These are phyloP conservation scores for Pterobdella sp. DNA, from an alignment of 2,888 invertebrate genomes.

Conservation along the genomic window DNA sequence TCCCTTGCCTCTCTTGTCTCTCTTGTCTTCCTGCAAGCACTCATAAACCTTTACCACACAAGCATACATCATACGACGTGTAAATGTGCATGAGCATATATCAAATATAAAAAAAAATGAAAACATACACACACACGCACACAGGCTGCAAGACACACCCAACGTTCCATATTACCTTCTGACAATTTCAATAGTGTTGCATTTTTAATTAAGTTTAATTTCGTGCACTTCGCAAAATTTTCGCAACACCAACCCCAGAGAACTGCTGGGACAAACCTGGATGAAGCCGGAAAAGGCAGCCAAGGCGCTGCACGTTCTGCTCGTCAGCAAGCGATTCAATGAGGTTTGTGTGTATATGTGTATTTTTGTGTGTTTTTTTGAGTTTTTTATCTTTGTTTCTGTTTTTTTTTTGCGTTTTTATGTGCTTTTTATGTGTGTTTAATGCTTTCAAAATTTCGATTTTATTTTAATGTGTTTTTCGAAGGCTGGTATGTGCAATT, in stretches of 20 bases:
- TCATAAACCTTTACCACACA: background rate
- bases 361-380: background rate
- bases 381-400: background rate
- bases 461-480: background rate
- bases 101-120: background rate
- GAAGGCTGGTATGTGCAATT: background rate
- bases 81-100: background rate
- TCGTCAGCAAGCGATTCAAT: conserved; percentile 82
- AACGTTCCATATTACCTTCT: background rate
- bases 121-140: background rate
- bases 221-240: background rate
- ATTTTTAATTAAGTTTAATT: background rate
- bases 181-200: background rate
- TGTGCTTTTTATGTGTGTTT: background rate
- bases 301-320: conserved; percentile 63
- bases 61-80: background rate
- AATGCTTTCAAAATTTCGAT: too few relatives aligned
- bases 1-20: too few relatives aligned
- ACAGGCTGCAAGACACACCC: background rate
- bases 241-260: conserved; percentile 41
- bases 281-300: conserved; percentile 76
- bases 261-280: conserved; percentile 58
- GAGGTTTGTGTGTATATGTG: conserved; percentile 56
- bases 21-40: background rate
- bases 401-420: background rate